phyloP scores from a whole-genome alignment of 2,797 vertebrate species.

The Novumbra hubbsi region DNA sequence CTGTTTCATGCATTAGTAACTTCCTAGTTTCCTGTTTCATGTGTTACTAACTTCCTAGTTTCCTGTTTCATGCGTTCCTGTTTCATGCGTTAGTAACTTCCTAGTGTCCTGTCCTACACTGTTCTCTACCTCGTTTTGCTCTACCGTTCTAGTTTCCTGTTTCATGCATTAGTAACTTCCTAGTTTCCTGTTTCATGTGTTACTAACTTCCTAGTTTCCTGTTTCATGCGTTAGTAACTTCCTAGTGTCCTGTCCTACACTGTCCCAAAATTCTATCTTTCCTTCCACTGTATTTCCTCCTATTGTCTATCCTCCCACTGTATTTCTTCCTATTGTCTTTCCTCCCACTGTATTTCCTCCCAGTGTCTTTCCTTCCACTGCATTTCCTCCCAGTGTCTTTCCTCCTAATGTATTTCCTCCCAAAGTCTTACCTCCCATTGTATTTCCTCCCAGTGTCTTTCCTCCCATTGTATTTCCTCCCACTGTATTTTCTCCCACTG shows the following conservation, averaged over 20 bases:
- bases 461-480: background rate
- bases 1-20: too few relatives aligned
- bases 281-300: background rate
- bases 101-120: background rate
- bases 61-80: background rate
- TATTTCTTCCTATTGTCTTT: too few relatives aligned
- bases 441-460: constrained; percentile 1
- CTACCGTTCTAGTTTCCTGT: too few relatives aligned
- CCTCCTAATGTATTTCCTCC: background rate
- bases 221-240: background rate
- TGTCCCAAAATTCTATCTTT: background rate
- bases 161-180: too few relatives aligned
- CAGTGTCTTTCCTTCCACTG: background rate
- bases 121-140: too few relatives aligned
- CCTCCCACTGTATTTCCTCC: background rate
- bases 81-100: background rate
- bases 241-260: background rate
- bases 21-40: too few relatives aligned
- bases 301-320: too few relatives aligned
- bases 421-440: background rate
- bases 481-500: background rate
- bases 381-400: background rate
- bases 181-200: background rate
- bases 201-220: too few relatives aligned
- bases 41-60: too few relatives aligned